Percentiles rank a stretch among this genome's conserved stretches.
Conservation (phyloP, 1,140 invertebrate genomes). For the Drosophila biarmipes region DNA sequence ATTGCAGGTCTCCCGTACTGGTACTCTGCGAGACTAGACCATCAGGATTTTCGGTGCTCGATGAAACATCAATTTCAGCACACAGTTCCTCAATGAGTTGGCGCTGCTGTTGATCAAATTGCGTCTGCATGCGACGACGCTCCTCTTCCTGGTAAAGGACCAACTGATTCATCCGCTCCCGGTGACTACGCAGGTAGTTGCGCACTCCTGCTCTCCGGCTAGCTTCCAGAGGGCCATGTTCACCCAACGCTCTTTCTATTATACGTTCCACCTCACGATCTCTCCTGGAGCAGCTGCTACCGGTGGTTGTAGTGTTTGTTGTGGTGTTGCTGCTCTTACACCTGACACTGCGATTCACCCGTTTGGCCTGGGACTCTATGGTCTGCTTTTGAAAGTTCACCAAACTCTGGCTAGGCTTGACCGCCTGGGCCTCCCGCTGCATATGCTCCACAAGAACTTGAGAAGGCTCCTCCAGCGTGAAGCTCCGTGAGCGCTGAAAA, state of each 20-base stretch:
- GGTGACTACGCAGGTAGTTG: constrained; percentile 74
- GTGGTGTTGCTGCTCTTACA: constrained; percentile 5
- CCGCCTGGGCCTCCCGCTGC: constrained; percentile 28
- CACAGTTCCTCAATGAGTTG: constrained; percentile 72
- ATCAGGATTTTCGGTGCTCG: constrained; percentile 3
- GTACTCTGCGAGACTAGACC: constrained; percentile 31
- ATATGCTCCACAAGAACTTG: constrained; percentile 87
- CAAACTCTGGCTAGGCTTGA: constrained; percentile 11
- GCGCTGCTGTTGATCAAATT: constrained; percentile 73
- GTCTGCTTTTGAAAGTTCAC: constrained; percentile 61
- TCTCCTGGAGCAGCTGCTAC: constrained; percentile 4
- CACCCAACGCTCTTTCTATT: constrained; percentile 45
- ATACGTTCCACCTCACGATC: constrained; percentile 53
- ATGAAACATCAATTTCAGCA: constrained; percentile 52
- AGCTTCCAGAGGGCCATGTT: constrained; percentile 31
- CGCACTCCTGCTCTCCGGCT: constrained; percentile 39
- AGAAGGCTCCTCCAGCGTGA: constrained; percentile 87
- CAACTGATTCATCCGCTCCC: constrained; percentile 83
- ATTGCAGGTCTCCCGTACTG: constrained; percentile 21
- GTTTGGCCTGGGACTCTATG: constrained; percentile 75
- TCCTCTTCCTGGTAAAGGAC: constrained; percentile 78
- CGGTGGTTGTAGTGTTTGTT: not conserved
- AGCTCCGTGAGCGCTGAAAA: constrained; percentile 86
- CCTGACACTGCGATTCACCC: constrained; percentile 50
- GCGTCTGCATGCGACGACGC: constrained; percentile 60